Evolutionary conservation across 1,140 invertebrate species (phyloP).

Genomic region (Pomacea maculata): DNA sequence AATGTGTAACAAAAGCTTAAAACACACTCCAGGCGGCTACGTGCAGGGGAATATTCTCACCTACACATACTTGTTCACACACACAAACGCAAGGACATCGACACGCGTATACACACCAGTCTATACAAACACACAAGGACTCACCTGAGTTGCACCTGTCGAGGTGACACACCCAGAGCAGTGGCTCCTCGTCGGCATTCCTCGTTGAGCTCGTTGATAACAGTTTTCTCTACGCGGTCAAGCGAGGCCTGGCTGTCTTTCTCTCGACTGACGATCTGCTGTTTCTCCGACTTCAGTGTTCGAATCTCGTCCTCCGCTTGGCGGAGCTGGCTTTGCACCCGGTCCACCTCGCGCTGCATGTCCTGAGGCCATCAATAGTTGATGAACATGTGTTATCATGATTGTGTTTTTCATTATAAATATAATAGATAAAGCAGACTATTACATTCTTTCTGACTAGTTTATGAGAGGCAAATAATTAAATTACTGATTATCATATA

Average conservation of each 20-base stretch:
- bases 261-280: constrained; percentile 37
- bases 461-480: too few relatives aligned
- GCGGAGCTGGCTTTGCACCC: constrained; percentile 47
- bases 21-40: too few relatives aligned
- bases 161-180: constrained; percentile 49
- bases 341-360: constrained; percentile 49
- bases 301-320: constrained; percentile 51
- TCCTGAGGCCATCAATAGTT: constrained; percentile 36
- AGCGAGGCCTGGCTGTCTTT: constrained; percentile 36
- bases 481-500: too few relatives aligned
- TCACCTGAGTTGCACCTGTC: constrained; percentile 47
- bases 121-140: constrained; percentile 21
- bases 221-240: constrained; percentile 55
- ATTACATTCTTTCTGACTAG: too few relatives aligned
- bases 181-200: constrained; percentile 54
- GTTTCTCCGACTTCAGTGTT: constrained; percentile 42
- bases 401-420: too few relatives aligned
- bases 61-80: constrained; percentile 8
- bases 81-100: constrained; percentile 1
- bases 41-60: not conserved
- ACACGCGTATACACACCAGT: not conserved
- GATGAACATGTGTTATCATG: too few relatives aligned
- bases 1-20: too few relatives aligned
- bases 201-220: constrained; percentile 61
- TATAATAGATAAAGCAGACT: too few relatives aligned